These are phyloP conservation scores for Monochamus saltuarius DNA, from an alignment of 1,140 invertebrate genomes.

Conservation along the genomic window DNA sequence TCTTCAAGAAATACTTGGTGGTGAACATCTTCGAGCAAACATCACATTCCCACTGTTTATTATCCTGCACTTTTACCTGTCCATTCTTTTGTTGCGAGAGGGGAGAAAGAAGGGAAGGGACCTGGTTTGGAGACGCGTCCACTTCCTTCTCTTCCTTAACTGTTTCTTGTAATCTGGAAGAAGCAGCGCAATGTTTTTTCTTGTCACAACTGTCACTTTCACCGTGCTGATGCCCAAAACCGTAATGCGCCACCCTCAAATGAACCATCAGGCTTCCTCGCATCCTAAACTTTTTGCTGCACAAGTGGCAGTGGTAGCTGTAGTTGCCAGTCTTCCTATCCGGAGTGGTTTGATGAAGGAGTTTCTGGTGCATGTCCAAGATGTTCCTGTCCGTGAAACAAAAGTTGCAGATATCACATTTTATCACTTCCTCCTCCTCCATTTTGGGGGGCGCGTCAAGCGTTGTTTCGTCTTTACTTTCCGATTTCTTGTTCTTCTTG, in stretches of 20 bases:
- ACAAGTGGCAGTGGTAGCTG: constrained; percentile 74
- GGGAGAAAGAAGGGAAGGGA: no score
- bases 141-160: no score
- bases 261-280: constrained; percentile 79
- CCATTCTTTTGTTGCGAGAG: background rate
- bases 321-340: constrained; percentile 54
- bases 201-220: background rate
- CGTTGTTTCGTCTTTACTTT: background rate
- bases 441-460: constrained; percentile 9
- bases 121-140: no score
- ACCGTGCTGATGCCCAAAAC: constrained; percentile 39
- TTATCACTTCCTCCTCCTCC: constrained; percentile 43
- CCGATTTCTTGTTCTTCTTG: constrained; percentile 5
- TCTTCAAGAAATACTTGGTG: constrained; percentile 87
- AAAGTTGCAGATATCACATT: constrained; percentile 71
- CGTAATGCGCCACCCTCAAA: constrained; percentile 73
- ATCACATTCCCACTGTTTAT: constrained; percentile 74
- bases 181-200: background rate
- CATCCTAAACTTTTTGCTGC: constrained; percentile 78
- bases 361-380: constrained; percentile 70
- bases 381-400: constrained; percentile 69
- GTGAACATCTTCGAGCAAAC: constrained; percentile 83
- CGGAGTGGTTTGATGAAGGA: constrained; percentile 67
- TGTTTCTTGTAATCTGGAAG: no score
- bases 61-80: constrained; percentile 30